Conservation (phyloP, 2,797 vertebrate species). For the Thripadectes ignobilis region DNA sequence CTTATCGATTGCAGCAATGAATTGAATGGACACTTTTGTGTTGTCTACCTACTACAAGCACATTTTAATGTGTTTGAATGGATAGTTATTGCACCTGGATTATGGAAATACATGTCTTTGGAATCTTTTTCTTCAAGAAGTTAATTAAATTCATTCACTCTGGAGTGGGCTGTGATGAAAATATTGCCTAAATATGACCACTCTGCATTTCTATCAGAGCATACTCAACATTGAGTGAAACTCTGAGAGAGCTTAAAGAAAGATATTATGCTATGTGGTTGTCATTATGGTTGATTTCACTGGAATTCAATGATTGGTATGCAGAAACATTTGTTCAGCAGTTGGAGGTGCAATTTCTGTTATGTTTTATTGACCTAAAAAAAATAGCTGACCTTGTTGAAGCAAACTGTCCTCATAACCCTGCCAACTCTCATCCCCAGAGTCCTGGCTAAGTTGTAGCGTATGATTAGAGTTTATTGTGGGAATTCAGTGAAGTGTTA, state of each 20-base stretch:
- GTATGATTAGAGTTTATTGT: conserved; percentile 39
- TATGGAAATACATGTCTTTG: neutral
- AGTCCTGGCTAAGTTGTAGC: neutral
- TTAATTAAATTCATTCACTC: conserved; percentile 71
- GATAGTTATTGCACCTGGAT: neutral
- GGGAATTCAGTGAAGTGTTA: conserved; percentile 45
- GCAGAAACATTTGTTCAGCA: conserved; percentile 49
- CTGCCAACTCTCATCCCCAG: conserved; percentile 40
- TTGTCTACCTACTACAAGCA: neutral
- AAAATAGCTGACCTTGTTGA: conserved; percentile 27
- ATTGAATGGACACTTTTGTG: neutral
- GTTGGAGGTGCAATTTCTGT: conserved; percentile 49
- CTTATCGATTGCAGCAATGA: neutral
- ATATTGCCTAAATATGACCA: conserved; percentile 4
- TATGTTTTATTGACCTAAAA: conserved; percentile 61
- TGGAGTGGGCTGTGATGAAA: conserved; percentile 61
- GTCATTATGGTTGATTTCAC: conserved; percentile 45
- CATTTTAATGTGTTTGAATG: neutral
- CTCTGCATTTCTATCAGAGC: neutral
- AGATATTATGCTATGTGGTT: neutral
- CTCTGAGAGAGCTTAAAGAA: neutral
- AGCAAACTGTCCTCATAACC: conserved; percentile 40
- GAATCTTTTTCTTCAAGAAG: conserved; percentile 39
- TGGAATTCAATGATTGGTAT: conserved; percentile 26
- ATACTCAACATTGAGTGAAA: neutral